phyloP scores from a whole-genome alignment of 2,113 vertebrate species.

The Nyctibius bracteatus region DNA sequence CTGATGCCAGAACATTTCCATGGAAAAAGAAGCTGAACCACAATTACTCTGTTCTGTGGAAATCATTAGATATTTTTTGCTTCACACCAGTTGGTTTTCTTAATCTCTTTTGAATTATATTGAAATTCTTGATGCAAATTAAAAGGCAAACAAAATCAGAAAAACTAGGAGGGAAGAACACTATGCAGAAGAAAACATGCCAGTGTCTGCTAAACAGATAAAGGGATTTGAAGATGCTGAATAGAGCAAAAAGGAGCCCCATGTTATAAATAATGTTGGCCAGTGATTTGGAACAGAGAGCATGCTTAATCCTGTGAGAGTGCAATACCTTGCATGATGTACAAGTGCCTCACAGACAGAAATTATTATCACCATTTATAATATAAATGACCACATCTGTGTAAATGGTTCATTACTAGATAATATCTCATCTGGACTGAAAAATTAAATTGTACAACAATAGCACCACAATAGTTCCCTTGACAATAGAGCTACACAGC shows the following conservation, averaged over 20 bases:
- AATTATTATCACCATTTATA: constrained; percentile 12
- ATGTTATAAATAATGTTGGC: not conserved
- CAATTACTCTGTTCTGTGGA: not conserved
- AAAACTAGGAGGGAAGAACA: not conserved
- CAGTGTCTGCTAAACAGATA: not conserved
- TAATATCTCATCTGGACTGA: constrained; percentile 13
- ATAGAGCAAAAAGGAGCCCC: not conserved
- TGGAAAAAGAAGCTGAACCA: not conserved
- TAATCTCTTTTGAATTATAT: not conserved
- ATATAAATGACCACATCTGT: constrained; percentile 13
- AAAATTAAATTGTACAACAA: not conserved
- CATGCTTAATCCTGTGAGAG: not conserved
- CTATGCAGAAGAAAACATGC: not conserved
- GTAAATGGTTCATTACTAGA: not conserved
- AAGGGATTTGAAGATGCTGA: not conserved
- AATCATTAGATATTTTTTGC: not conserved
- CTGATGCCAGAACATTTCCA: not conserved
- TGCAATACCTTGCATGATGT: not conserved
- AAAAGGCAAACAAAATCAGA: not conserved
- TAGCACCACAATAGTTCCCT: not conserved
- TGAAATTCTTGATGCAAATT: not conserved
- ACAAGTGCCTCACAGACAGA: not conserved
- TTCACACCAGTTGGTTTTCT: not conserved
- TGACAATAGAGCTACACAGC: not conserved
- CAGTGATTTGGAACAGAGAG: not conserved